A percentile compares a stretch with the other conserved stretches of the same genome.
These are phyloP conservation scores for Euthynnus affinis DNA, from an alignment of 2,797 vertebrate genomes.

Conservation along the genomic window DNA sequence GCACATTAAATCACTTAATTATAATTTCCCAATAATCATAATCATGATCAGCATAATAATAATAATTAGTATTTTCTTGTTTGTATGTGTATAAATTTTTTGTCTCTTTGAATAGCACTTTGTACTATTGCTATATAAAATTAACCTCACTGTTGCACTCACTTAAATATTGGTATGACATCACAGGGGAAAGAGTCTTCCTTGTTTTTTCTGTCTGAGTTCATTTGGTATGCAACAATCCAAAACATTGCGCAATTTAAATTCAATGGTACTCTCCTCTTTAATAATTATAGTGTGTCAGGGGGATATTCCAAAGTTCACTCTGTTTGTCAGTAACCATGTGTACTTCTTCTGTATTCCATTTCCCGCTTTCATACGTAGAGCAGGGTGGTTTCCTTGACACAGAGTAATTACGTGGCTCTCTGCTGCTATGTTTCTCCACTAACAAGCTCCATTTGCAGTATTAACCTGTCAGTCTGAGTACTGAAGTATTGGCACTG, in stretches of 20 bases:
- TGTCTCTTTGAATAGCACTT: neutral
- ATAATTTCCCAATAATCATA: neutral
- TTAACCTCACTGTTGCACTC: no score
- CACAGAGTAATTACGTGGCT: neutral
- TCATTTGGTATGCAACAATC: neutral
- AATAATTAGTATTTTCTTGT: no score
- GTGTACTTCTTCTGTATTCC: conserved; percentile 4
- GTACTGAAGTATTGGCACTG: neutral
- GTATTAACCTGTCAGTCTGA: conserved; percentile 15
- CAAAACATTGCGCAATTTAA: neutral
- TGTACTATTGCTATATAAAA: no score
- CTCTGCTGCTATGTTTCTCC: conserved; percentile 1
- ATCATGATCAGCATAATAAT: no score
- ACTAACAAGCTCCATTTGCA: conserved; percentile 2
- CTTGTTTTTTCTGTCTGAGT: conserved; percentile 1
- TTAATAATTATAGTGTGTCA: neutral
- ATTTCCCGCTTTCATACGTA: neutral
- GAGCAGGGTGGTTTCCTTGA: neutral
- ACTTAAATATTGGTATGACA: conserved; percentile 18
- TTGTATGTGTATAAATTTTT: no score
- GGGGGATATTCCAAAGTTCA: neutral
- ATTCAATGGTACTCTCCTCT: neutral
- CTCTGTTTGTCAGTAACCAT: conserved; percentile 2
- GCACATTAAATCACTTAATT: neutral
- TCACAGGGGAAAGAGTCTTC: conserved; percentile 35